Percentiles rank a stretch among this genome's conserved stretches.
Conservation (phyloP, 2,113 vertebrate genomes). For the Entelurus aequoreus region DNA sequence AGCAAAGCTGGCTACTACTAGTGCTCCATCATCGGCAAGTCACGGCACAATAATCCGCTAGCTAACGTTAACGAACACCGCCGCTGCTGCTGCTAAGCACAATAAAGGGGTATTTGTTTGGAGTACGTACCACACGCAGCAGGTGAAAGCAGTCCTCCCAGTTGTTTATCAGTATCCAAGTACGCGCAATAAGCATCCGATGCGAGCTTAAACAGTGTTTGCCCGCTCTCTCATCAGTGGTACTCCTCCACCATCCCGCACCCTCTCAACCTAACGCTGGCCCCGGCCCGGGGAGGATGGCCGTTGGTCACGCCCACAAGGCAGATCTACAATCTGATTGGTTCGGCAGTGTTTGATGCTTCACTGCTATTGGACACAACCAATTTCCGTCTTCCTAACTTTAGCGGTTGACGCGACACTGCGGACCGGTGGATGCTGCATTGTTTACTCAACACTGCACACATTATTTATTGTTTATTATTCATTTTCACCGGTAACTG, state of each 20-base stretch:
- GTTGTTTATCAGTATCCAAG: conserved; percentile 27
- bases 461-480: neutral
- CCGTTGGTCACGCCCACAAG: conserved; percentile 45
- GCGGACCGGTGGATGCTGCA: conserved; percentile 25
- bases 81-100: conserved; percentile 7
- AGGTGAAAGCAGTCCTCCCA: conserved; percentile 17
- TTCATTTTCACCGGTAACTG: neutral
- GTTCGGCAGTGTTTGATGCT: conserved; percentile 13
- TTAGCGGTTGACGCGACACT: conserved; percentile 44
- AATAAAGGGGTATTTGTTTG: neutral
- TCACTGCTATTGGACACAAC: conserved; percentile 49
- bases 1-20: conserved; percentile 37
- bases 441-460: neutral
- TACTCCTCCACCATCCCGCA: conserved; percentile 63
- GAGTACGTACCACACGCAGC: conserved; percentile 55
- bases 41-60: conserved; percentile 72
- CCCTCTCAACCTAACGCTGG: conserved; percentile 68
- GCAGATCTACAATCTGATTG: conserved; percentile 43
- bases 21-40: conserved; percentile 68
- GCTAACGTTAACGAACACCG: conserved; percentile 36
- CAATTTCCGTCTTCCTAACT: conserved; percentile 40
- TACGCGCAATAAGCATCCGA: conserved; percentile 19
- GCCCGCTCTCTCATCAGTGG: conserved; percentile 63
- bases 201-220: conserved; percentile 27
- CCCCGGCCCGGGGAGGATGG: conserved; percentile 22